phyloP scores from a whole-genome alignment of 2,888 invertebrate species.

The Automeris io region DNA sequence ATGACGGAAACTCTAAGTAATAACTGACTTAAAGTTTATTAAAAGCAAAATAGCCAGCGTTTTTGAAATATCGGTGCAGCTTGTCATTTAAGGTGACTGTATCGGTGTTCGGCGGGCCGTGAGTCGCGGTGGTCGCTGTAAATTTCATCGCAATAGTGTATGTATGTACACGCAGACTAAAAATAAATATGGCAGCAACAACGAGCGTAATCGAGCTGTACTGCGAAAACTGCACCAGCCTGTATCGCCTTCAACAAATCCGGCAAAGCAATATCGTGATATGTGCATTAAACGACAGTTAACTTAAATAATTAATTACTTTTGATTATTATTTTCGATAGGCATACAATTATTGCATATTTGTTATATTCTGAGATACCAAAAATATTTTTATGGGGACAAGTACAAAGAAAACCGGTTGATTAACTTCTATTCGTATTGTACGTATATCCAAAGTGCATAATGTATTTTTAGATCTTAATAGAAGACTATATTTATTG shows the following conservation, averaged over 20 bases:
- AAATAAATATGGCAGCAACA: conserved; percentile 66
- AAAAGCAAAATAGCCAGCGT: conserved; percentile 65
- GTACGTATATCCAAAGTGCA: no score
- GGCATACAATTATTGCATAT: no score
- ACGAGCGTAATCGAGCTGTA: conserved; percentile 61
- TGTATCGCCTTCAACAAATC: conserved; percentile 40
- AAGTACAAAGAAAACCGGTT: no score
- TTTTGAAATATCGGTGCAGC: conserved; percentile 65
- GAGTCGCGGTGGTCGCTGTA: conserved; percentile 51
- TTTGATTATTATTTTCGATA: no score
- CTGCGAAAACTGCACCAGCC: conserved; percentile 59
- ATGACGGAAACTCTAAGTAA: no score
- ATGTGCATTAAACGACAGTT: not conserved
- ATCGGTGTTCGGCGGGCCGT: conserved; percentile 50
- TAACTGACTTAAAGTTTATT: no score
- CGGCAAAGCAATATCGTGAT: conserved; percentile 18
- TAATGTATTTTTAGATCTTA: no score
- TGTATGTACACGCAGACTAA: conserved; percentile 65
- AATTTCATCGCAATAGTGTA: conserved; percentile 68
- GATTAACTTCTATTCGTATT: no score
- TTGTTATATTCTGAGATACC: no score
- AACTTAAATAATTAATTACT: no score
- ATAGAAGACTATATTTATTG: no score
- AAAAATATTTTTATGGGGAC: no score
- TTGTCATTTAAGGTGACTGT: conserved; percentile 61